Percentiles rank a stretch among this genome's conserved stretches.
Evolutionary conservation across 1,140 invertebrate species (phyloP).

Genomic region (Rhynchophorus ferrugineus): DNA sequence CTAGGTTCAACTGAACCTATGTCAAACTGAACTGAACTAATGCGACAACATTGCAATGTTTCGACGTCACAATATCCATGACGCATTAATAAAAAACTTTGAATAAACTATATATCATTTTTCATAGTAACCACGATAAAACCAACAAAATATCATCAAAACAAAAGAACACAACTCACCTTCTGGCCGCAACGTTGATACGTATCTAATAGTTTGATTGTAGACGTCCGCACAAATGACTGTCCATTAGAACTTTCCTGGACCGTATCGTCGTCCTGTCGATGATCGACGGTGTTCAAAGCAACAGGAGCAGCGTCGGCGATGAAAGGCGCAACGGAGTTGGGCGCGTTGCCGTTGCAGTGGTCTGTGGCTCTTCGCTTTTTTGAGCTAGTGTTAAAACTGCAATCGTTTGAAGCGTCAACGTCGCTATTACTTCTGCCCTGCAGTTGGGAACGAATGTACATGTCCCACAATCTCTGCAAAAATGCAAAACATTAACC

Average conservation of each 20-base stretch:
- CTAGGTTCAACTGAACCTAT: too few species aligned
- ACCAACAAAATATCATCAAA: too few species aligned
- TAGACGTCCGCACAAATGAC: conserved; percentile 59
- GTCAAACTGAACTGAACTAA: too few species aligned
- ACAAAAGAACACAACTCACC: too few species aligned
- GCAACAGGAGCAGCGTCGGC: conserved; percentile 2
- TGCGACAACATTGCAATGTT: too few species aligned
- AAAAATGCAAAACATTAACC: too few species aligned
- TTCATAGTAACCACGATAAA: too few species aligned
- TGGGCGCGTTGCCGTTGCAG: conserved; percentile 4
- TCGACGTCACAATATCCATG: too few species aligned
- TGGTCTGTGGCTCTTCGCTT: conserved; percentile 11
- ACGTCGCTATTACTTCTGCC: conserved; percentile 49
- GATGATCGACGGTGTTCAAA: background rate
- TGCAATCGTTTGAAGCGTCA: too few species aligned
- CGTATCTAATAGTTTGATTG: conserved; percentile 64
- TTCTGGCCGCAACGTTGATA: conserved; percentile 63
- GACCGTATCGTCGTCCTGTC: conserved; percentile 32
- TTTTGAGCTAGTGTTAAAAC: conserved; percentile 8
- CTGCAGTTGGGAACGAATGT: conserved; percentile 59
- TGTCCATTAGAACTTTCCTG: conserved; percentile 46
- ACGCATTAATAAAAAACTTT: too few species aligned
- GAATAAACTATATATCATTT: too few species aligned
- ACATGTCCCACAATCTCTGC: conserved; percentile 65
- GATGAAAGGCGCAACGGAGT: conserved; percentile 8